Conservation (phyloP, 2,888 invertebrate genomes). For the Drosophila paracracens region DNA sequence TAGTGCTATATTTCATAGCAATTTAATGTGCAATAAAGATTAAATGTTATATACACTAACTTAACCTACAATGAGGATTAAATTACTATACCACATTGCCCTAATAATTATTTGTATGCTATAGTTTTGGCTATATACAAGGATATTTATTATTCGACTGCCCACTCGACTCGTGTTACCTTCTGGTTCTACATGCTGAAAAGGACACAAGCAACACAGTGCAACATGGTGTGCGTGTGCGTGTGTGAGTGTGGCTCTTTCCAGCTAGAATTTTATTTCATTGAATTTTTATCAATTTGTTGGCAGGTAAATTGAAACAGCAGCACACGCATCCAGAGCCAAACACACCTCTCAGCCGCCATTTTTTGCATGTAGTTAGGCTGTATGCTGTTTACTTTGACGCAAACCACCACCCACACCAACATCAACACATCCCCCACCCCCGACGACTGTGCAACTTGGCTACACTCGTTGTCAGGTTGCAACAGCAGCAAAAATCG, state of each 20-base stretch:
- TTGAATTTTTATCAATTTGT: constrained; percentile 77
- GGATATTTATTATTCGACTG: constrained; percentile 4
- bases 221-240: background rate
- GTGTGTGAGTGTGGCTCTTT: background rate
- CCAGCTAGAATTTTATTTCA: constrained; percentile 58
- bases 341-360: background rate
- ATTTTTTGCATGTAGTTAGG: constrained; percentile 30
- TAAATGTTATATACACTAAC: too few species aligned
- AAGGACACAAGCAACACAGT: constrained; percentile 2
- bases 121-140: background rate
- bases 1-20: accelerated
- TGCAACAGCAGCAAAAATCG: constrained; percentile 56
- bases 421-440: background rate
- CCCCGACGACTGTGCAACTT: background rate
- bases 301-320: constrained; percentile 63
- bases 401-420: background rate
- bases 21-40: background rate
- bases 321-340: constrained; percentile 20
- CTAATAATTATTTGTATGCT: background rate
- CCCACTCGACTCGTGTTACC: background rate
- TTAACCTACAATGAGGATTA: background rate
- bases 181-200: background rate
- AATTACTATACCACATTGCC: background rate
- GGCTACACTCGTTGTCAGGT: constrained; percentile 11
- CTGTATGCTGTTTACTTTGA: constrained; percentile 41